Evolutionary conservation across 2,888 invertebrate species (phyloP).

Genomic region (Prosopocoilus inquinatus): DNA sequence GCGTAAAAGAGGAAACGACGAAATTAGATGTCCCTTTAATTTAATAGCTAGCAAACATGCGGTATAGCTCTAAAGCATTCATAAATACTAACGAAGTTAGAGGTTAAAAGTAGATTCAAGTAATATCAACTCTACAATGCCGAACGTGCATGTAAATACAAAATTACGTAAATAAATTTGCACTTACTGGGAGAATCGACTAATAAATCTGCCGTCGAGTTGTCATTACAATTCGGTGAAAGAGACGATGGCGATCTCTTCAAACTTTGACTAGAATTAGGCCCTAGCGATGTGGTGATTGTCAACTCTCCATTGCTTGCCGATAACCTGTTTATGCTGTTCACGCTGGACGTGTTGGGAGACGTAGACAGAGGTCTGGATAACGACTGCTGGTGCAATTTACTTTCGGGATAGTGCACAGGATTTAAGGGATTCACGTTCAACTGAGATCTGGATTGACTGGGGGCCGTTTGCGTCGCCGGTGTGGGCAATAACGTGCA

Average conservation of each 20-base stretch:
- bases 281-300: slow-evolving; percentile 74
- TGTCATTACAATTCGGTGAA: slow-evolving; percentile 63
- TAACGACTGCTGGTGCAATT: slow-evolving; percentile 37
- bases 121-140: no score
- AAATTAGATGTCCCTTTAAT: no score
- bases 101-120: no score
- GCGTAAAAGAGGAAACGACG: no score
- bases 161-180: background rate
- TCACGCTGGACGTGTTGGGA: slow-evolving; percentile 44
- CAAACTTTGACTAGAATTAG: slow-evolving; percentile 52
- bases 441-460: slow-evolving; percentile 31
- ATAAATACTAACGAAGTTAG: background rate
- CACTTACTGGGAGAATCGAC: slow-evolving; percentile 84
- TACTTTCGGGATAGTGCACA: slow-evolving; percentile 42
- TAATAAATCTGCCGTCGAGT: slow-evolving; percentile 66
- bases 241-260: slow-evolving; percentile 66
- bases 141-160: background rate
- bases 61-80: no score
- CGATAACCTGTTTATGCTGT: slow-evolving; percentile 68
- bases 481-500: slow-evolving; percentile 33
- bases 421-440: slow-evolving; percentile 47
- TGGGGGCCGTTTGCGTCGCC: slow-evolving; percentile 28
- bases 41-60: no score
- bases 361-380: slow-evolving; percentile 18
- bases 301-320: slow-evolving; percentile 80